phyloP scores from a whole-genome alignment of 1,140 invertebrate species.

The Calephelis virginiensis region DNA sequence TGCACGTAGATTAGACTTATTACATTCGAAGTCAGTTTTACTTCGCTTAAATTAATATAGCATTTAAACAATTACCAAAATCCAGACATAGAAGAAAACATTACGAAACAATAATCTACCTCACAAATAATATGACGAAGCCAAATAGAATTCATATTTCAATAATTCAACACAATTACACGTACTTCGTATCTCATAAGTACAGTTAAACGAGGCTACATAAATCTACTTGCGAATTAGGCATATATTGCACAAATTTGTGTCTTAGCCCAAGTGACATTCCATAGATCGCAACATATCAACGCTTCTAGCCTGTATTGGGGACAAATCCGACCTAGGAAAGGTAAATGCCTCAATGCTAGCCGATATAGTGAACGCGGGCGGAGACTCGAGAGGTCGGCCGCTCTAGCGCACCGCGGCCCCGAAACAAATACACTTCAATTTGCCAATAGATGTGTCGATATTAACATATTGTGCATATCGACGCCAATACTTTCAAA shows the following conservation, averaged over 20 bases:
- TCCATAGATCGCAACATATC: constrained; percentile 69
- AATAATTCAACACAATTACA: background rate
- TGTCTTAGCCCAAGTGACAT: constrained; percentile 63
- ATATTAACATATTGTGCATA: constrained; percentile 11
- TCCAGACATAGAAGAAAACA: too few relatives aligned
- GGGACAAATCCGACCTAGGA: constrained; percentile 71
- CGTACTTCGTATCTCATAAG: background rate
- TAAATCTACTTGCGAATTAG: constrained; percentile 36
- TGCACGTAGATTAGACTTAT: too few relatives aligned
- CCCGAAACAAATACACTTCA: constrained; percentile 59
- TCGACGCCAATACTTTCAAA: background rate
- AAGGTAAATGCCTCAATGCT: constrained; percentile 73
- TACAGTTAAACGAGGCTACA: background rate
- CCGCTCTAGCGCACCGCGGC: constrained; percentile 54
- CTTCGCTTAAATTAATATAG: too few relatives aligned
- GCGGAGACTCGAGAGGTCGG: constrained; percentile 62
- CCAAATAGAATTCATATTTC: background rate
- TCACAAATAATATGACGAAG: too few relatives aligned
- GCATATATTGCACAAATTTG: constrained; percentile 66
- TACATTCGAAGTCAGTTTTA: too few relatives aligned
- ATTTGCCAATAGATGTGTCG: constrained; percentile 37
- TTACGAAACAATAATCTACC: too few relatives aligned
- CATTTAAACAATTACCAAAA: too few relatives aligned
- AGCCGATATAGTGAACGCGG: constrained; percentile 46
- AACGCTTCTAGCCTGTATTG: constrained; percentile 68